A percentile compares a stretch with the other conserved stretches of the same genome.
phyloP scores from a whole-genome alignment of 2,888 invertebrate species.

The Andrena bucephala region DNA sequence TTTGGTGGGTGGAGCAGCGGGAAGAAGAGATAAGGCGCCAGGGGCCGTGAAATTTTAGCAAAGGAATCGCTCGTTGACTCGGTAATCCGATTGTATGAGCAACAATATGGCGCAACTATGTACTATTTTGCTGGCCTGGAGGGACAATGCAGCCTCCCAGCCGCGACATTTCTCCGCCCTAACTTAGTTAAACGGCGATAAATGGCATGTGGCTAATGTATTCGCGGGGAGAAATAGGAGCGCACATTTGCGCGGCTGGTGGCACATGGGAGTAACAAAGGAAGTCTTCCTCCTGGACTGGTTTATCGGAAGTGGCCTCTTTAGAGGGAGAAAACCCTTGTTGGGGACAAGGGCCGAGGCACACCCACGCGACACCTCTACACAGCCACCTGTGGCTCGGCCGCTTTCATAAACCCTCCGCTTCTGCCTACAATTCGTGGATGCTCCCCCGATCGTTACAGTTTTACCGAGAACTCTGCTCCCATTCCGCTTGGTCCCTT shows the following conservation, averaged over 20 bases:
- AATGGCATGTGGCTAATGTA: background rate
- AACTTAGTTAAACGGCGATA: too few species aligned
- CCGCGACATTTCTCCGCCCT: too few species aligned
- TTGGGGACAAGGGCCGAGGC: slow-evolving; percentile 24
- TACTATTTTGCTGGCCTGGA: too few species aligned
- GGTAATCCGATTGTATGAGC: too few species aligned
- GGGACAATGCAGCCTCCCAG: too few species aligned
- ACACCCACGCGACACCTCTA: slow-evolving; percentile 50
- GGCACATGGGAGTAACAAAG: slow-evolving; percentile 1
- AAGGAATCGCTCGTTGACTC: too few species aligned
- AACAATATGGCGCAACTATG: too few species aligned
- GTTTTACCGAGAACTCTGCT: slow-evolving; percentile 12
- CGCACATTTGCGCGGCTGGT: slow-evolving; percentile 20
- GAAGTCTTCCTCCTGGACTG: background rate
- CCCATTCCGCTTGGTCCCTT: background rate
- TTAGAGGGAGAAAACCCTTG: slow-evolving; percentile 41
- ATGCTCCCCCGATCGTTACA: slow-evolving; percentile 15
- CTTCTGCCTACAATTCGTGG: slow-evolving; percentile 40
- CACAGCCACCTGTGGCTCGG: slow-evolving; percentile 77
- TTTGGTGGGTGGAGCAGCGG: too few species aligned
- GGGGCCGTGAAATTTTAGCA: too few species aligned
- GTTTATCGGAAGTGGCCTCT: slow-evolving; percentile 9
- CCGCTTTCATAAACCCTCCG: slow-evolving; percentile 39
- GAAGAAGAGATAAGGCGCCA: too few species aligned
- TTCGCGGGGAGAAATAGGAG: background rate